Conservation (phyloP, 2,113 vertebrate species). For the Pangasianodon gigas region DNA sequence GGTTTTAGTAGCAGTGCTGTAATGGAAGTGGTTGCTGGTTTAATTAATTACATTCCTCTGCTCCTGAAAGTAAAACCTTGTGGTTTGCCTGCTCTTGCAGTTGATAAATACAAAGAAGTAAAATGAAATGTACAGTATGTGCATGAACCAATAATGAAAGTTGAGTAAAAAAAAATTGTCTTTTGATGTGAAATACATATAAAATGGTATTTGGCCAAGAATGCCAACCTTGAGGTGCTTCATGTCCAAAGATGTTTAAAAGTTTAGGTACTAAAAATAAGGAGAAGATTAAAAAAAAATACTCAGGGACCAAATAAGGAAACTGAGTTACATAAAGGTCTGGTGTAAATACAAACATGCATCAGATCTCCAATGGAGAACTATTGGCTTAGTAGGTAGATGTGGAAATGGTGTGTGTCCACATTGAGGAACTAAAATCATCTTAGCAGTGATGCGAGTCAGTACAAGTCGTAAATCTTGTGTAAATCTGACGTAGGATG, state of each 20-base stretch:
- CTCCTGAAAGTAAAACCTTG: slow-evolving; percentile 9
- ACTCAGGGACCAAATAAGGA: neutral
- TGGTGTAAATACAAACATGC: neutral
- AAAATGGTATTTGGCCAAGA: neutral
- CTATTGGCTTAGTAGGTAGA: neutral
- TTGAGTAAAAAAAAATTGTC: neutral
- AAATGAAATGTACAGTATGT: neutral
- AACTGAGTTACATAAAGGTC: neutral
- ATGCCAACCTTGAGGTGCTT: neutral
- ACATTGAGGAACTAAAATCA: neutral
- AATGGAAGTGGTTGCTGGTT: slow-evolving; percentile 17
- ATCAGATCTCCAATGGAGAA: neutral
- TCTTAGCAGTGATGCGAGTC: neutral
- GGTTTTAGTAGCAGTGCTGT: slow-evolving; percentile 17
- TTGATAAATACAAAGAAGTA: neutral
- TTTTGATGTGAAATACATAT: neutral
- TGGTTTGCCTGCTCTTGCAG: slow-evolving; percentile 8
- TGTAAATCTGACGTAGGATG: neutral
- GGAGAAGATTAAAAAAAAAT: neutral
- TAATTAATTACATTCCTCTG: slow-evolving; percentile 17
- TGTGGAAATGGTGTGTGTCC: neutral
- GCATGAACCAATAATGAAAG: neutral
- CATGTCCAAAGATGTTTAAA: neutral
- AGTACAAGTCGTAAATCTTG: neutral
- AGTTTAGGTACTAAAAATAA: neutral